phyloP scores from a whole-genome alignment of 2,888 invertebrate genomes.

The Taenaris catops region DNA sequence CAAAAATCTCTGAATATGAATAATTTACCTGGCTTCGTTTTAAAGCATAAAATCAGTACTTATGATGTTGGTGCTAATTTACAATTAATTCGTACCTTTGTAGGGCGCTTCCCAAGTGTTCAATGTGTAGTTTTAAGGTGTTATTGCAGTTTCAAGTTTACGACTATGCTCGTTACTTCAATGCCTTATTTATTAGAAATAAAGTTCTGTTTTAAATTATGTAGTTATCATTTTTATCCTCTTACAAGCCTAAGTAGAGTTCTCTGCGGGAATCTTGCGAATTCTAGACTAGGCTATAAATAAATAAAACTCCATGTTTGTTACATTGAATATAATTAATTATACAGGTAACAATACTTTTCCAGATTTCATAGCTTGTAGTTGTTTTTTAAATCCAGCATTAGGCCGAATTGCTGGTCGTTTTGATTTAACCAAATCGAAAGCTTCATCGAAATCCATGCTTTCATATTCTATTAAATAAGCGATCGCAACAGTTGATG shows the following conservation, averaged over 20 bases:
- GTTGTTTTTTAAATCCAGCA: slow-evolving; percentile 87
- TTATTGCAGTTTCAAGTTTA: slow-evolving; percentile 25
- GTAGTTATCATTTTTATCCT: too few species aligned
- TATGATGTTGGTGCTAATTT: slow-evolving; percentile 59
- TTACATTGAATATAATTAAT: slow-evolving; percentile 1
- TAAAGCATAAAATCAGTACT: slow-evolving; percentile 29
- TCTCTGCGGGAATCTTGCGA: too few species aligned
- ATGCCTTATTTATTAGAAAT: slow-evolving; percentile 58
- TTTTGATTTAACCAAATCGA: slow-evolving; percentile 81
- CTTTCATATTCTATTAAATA: slow-evolving; percentile 85
- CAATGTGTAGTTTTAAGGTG: slow-evolving; percentile 25
- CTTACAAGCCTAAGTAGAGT: too few species aligned
- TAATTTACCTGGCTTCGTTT: too few species aligned
- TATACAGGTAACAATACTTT: slow-evolving; percentile 24
- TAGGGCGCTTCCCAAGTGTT: slow-evolving; percentile 34
- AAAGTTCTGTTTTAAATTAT: slow-evolving; percentile 56
- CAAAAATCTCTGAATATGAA: too few species aligned
- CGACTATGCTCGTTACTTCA: slow-evolving; percentile 56
- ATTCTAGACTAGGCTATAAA: too few species aligned
- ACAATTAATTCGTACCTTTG: slow-evolving; percentile 35
- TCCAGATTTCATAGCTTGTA: slow-evolving; percentile 56
- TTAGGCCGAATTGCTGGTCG: slow-evolving; percentile 89
- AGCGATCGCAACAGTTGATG: slow-evolving; percentile 88
- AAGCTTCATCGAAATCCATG: slow-evolving; percentile 83
- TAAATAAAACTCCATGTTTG: too few species aligned